Percentiles rank a stretch among this genome's conserved stretches.
Evolutionary conservation across 2,888 invertebrate genomes (phyloP).

Genomic region (Diogma glabrata): DNA sequence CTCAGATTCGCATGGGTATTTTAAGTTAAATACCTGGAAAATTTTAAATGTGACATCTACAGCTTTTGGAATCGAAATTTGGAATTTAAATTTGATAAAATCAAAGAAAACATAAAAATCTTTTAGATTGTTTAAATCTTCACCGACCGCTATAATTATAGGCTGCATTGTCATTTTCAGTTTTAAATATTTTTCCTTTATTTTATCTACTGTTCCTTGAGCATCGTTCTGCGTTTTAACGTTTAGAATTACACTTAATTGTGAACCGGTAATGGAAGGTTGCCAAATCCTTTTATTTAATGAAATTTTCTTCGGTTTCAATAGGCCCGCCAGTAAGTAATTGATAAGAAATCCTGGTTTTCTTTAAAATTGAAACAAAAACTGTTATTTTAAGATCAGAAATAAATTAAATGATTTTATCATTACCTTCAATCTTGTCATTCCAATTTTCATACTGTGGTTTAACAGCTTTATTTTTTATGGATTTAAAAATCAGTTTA

Average conservation of each 20-base stretch:
- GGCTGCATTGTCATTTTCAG: not conserved
- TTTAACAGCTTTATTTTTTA: conserved; percentile 1
- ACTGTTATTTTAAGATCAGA: not conserved
- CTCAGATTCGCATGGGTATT: not conserved
- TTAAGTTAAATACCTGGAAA: not conserved
- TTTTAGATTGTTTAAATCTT: not conserved
- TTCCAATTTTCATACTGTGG: not conserved
- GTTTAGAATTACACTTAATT: not conserved
- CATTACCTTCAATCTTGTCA: not conserved
- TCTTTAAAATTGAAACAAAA: not conserved
- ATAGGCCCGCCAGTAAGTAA: not conserved
- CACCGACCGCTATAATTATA: not conserved
- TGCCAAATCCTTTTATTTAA: not conserved
- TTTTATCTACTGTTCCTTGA: not conserved
- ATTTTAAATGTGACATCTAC: not conserved
- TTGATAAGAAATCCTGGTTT: not conserved
- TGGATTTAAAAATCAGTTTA: not conserved
- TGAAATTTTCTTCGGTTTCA: not conserved
- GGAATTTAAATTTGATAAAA: not conserved
- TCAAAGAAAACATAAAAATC: not conserved
- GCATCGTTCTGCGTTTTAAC: not conserved
- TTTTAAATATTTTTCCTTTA: not conserved
- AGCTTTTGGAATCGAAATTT: not conserved
- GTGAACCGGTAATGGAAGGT: not conserved
- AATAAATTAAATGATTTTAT: not conserved